Conservation (phyloP, 2,888 invertebrate species). For the Calliphora vomitoria region DNA sequence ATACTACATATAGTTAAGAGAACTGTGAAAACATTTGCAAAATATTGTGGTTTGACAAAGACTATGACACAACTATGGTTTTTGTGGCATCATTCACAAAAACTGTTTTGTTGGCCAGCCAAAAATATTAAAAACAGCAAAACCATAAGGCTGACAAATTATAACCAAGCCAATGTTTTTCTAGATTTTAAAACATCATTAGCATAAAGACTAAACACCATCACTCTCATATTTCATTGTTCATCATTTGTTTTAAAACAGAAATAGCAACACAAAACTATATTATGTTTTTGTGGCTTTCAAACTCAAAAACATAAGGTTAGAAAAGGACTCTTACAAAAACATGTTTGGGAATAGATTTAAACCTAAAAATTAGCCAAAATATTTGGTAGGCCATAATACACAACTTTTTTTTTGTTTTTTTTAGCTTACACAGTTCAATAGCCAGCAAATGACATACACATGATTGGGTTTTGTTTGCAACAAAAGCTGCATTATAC, state of each 20-base stretch:
- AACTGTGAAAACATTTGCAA: slow-evolving; percentile 37
- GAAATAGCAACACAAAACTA: slow-evolving; percentile 10
- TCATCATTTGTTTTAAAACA: neutral
- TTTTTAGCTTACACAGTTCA: neutral
- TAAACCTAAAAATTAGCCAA: slow-evolving; percentile 1
- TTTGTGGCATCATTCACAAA: slow-evolving; percentile 12
- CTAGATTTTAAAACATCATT: neutral
- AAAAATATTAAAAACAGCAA: slow-evolving; percentile 9
- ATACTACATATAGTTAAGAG: neutral
- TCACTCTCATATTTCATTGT: neutral
- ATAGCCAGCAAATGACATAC: slow-evolving; percentile 30
- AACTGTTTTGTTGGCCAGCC: slow-evolving; percentile 20
- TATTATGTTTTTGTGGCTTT: neutral
- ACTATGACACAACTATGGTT: slow-evolving; percentile 44
- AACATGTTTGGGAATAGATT: neutral
- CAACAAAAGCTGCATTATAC: slow-evolving; percentile 14
- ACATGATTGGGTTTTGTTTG: slow-evolving; percentile 40
- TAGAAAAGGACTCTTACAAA: neutral
- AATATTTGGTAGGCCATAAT: neutral
- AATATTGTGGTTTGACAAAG: slow-evolving; percentile 55
- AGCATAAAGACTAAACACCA: slow-evolving; percentile 1
- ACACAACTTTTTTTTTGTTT: neutral
- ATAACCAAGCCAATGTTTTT: neutral
- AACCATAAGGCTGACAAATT: slow-evolving; percentile 20
- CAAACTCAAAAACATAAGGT: slow-evolving; percentile 19